phyloP scores from a whole-genome alignment of 2,113 vertebrate genomes.

The Oncorhynchus nerka region DNA sequence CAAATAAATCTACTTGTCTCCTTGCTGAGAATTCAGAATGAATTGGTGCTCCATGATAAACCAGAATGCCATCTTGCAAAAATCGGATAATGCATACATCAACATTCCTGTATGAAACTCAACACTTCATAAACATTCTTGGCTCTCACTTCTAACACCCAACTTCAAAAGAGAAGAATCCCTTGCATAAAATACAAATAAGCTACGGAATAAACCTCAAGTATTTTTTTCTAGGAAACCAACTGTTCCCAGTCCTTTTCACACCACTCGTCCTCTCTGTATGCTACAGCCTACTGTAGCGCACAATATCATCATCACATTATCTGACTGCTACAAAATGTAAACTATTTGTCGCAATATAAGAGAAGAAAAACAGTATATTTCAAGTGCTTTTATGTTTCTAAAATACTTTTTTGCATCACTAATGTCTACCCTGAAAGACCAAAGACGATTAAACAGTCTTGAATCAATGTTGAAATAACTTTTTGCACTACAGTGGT shows the following conservation, averaged over 20 bases:
- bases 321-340: constrained; percentile 5
- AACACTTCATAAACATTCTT: constrained; percentile 29
- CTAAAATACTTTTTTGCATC: constrained; percentile 21
- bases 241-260: background rate
- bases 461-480: constrained; percentile 16
- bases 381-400: background rate
- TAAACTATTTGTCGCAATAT: background rate
- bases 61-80: constrained; percentile 9
- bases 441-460: constrained; percentile 11
- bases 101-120: constrained; percentile 14
- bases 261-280: background rate
- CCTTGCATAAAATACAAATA: constrained; percentile 16
- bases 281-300: background rate
- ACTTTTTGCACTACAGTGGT: constrained; percentile 36
- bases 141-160: constrained; percentile 5
- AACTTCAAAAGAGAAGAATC: constrained; percentile 6
- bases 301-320: background rate
- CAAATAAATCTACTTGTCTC: constrained; percentile 20
- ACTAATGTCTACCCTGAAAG: constrained; percentile 30
- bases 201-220: constrained; percentile 2
- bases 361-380: constrained; percentile 8
- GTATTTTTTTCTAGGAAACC: constrained; percentile 24
- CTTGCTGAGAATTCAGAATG: background rate
- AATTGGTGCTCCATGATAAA: background rate
- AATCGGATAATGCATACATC: constrained; percentile 35